Conservation (phyloP, 2,113 vertebrate genomes). For the Vulpes ferrilata region DNA sequence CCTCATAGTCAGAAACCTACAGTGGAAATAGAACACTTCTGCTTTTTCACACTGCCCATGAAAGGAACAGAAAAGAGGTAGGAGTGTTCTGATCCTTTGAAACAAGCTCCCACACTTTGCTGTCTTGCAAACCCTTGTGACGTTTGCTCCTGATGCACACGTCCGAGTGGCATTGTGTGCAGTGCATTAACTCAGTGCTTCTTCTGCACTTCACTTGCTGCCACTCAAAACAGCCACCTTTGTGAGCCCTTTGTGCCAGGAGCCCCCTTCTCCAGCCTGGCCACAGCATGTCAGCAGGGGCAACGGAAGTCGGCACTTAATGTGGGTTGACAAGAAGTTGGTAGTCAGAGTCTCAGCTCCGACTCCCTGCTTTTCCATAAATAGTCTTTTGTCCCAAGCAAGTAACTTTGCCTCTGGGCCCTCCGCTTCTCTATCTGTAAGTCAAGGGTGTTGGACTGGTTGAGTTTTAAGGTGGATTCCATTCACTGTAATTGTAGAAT, state of each 20-base stretch:
- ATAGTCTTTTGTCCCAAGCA: not conserved
- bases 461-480: not conserved
- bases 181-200: not conserved
- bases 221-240: not conserved
- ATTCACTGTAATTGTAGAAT: not conserved
- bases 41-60: not conserved
- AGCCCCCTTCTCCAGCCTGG: not conserved
- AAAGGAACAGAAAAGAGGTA: slow-evolving; percentile 43
- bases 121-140: not conserved
- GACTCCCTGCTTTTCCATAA: not conserved
- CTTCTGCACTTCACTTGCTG: not conserved
- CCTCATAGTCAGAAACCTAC: not conserved
- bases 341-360: not conserved
- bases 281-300: rapidly evolving
- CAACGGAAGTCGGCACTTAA: not conserved
- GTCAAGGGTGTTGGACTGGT: not conserved
- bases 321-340: not conserved
- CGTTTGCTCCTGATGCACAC: not conserved
- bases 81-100: slow-evolving; percentile 52
- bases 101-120: slow-evolving; percentile 19
- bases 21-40: slow-evolving; percentile 25
- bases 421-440: not conserved
- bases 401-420: not conserved
- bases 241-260: not conserved
- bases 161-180: not conserved